A percentile compares a stretch with the other conserved stretches of the same genome.
Evolutionary conservation across 2,113 vertebrate genomes (phyloP).

Genomic region (Chinchilla lanigera): DNA sequence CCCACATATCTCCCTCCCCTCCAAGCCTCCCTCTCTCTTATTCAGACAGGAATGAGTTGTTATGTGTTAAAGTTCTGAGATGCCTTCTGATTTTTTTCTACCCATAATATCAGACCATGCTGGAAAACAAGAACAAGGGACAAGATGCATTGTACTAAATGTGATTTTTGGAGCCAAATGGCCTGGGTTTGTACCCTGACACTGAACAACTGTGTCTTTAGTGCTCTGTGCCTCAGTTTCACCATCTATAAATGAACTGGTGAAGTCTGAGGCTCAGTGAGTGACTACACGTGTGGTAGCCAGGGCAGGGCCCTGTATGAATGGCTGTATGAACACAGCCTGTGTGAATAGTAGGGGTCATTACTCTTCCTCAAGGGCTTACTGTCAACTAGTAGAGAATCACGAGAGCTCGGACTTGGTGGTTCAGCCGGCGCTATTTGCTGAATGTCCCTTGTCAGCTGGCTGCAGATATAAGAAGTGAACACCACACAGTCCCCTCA

Average conservation of each 20-base stretch:
- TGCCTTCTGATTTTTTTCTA: neutral
- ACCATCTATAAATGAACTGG: neutral
- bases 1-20: neutral
- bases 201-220: neutral
- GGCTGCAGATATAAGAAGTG: neutral
- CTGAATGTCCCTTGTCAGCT: neutral
- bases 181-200: neutral
- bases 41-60: neutral
- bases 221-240: neutral
- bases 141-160: neutral
- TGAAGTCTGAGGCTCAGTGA: neutral
- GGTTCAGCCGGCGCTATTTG: neutral
- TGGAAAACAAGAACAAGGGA: neutral
- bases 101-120: neutral
- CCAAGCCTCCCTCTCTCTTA: neutral
- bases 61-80: neutral
- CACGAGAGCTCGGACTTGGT: neutral
- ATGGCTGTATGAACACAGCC: neutral
- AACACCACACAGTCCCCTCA: neutral
- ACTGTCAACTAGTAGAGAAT: neutral
- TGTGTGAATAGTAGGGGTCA: too few relatives aligned
- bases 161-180: neutral
- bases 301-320: neutral
- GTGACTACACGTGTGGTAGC: neutral
- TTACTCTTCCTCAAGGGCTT: neutral